Base-by-base conservation (phyloP, 2,888 invertebrate genomes). In the Watsonalla binaria region DNA sequence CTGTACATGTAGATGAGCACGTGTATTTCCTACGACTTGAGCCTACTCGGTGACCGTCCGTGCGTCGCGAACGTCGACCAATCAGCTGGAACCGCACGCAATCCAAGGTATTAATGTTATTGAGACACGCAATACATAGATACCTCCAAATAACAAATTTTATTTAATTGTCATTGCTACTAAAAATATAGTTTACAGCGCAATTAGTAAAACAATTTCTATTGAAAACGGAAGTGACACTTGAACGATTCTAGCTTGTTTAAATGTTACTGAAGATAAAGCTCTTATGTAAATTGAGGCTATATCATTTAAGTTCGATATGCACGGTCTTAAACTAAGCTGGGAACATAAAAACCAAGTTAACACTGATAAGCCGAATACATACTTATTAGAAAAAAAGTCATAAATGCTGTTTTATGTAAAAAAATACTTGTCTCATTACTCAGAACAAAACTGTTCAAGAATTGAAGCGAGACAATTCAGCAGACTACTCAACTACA, bases 21-120 rank as follows among this genome's bases (percentile, higher is more conserved):
- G 51, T 58, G 69, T 66, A 68, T 62, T 74, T 73, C 70, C 64
- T 66, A 15, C 42, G 50, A 49, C 62, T 56, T 63, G 76, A 72
- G 61, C 66, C 68, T 68, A 71, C 60, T 73, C 70, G 63, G 66
- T 63, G 65, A 65, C 66, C 68, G 56, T 58, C 68, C 58, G 55
- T 62, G 63, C 67, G 61, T 63, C 59, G 53, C 65, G 70, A 72
- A 68, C 64, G 66, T 59, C 70, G 53, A 55, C 70, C 72, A 76
- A 84, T 86, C 80, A 70, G 51, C 62, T 72, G 73, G 76, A 84
- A 84, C 82, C 53, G 60, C 80, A 80, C 76, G 80, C 78, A 74
- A 70, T 60, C 58, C 58, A 13, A 6, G 34, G 15, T 76, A 79
- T 74, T 76, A 79, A 82, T 74, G 68, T 69, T 66, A 60, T 61